phyloP scores from a whole-genome alignment of 2,113 vertebrate genomes.

The Myotis davidii region DNA sequence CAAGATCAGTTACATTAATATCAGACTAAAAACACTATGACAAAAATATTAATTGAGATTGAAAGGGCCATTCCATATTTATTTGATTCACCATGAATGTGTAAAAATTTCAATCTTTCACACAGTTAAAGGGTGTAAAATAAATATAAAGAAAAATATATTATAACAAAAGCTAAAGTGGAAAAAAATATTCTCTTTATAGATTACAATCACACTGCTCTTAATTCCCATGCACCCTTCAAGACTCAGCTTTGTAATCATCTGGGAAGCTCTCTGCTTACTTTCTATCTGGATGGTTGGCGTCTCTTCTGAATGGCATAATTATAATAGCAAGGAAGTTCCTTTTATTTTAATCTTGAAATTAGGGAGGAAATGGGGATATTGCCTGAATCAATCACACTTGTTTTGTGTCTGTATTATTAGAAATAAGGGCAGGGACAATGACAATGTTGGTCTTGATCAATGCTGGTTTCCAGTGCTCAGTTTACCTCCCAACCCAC shows the following conservation, averaged over 20 bases:
- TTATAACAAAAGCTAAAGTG: not conserved
- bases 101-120: not conserved
- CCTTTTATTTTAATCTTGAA: slow-evolving; percentile 20
- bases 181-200: not conserved
- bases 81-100: not conserved
- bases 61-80: not conserved
- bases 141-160: not conserved
- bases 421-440: not conserved
- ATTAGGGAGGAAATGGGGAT: not conserved
- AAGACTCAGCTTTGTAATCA: not conserved
- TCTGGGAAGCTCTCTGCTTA: not conserved
- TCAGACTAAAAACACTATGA: not conserved
- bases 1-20: not conserved
- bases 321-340: not conserved
- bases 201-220: not conserved
- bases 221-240: not conserved
- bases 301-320: not conserved
- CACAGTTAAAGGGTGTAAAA: not conserved
- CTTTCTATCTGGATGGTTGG: not conserved
- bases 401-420: not conserved
- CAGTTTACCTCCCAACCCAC: not conserved
- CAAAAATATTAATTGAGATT: not conserved
- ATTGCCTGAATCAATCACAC: not conserved
- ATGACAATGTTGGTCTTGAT: not conserved
- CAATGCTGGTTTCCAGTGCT: not conserved